Conservation (phyloP, 2,797 vertebrate genomes). For the Kryptolebias ocellatus region DNA sequence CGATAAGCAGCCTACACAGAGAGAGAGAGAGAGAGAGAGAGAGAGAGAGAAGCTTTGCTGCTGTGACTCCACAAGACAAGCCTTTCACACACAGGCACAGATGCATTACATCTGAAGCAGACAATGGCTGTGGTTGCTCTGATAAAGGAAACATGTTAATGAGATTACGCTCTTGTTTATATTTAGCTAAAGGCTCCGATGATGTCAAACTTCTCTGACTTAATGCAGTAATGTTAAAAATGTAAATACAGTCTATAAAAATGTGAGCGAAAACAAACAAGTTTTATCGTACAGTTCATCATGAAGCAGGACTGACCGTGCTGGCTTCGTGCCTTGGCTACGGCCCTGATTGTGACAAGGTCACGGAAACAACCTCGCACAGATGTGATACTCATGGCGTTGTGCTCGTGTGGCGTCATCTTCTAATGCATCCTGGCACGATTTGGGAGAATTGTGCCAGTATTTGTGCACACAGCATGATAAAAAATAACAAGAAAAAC, state of each 20-base stretch:
- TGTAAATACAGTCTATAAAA: not conserved
- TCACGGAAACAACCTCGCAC: too few species aligned
- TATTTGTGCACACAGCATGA: too few species aligned
- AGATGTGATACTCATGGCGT: too few species aligned
- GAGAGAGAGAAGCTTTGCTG: conserved; percentile 14
- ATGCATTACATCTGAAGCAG: conserved; percentile 19
- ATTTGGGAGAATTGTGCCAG: too few species aligned
- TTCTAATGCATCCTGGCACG: too few species aligned
- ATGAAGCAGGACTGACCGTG: too few species aligned
- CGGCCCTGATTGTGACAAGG: too few species aligned
- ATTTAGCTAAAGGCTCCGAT: not conserved
- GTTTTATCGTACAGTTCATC: too few species aligned
- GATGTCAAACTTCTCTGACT: not conserved
- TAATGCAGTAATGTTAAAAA: not conserved
- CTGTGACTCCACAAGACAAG: conserved; percentile 34
- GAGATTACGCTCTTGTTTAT: conserved; percentile 22
- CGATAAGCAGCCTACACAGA: conserved; percentile 60
- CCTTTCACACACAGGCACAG: conserved; percentile 27
- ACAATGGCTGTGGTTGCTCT: conserved; percentile 26
- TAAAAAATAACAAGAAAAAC: too few species aligned
- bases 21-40: conserved; percentile 39
- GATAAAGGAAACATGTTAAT: conserved; percentile 18
- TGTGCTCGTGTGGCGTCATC: too few species aligned
- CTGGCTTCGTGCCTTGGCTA: too few species aligned
- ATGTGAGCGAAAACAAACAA: not conserved